phyloP scores from a whole-genome alignment of 1,140 invertebrate species.

The Galleria mellonella region DNA sequence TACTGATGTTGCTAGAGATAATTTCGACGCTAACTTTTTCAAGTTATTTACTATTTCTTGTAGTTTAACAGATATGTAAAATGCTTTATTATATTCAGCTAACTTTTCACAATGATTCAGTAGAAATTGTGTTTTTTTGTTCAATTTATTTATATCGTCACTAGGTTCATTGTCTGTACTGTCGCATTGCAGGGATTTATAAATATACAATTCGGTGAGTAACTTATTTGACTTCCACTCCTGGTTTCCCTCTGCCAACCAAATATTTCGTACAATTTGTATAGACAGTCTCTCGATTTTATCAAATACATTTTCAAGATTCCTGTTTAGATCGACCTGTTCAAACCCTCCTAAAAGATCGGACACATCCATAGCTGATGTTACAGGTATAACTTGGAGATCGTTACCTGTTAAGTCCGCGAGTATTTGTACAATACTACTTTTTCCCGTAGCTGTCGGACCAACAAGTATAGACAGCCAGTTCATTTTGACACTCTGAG shows the following conservation, averaged over 20 bases:
- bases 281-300: slow-evolving; percentile 51
- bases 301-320: slow-evolving; percentile 53
- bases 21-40: slow-evolving; percentile 43
- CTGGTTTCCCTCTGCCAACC: slow-evolving; percentile 27
- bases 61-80: slow-evolving; percentile 16
- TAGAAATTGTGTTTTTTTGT: slow-evolving; percentile 66
- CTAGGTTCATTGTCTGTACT: slow-evolving; percentile 61
- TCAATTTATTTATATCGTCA: slow-evolving; percentile 72
- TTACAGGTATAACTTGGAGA: slow-evolving; percentile 88
- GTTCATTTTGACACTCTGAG: slow-evolving; percentile 90
- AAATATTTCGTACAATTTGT: slow-evolving; percentile 36
- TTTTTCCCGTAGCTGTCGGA: slow-evolving; percentile 86
- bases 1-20: slow-evolving; percentile 76
- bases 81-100: slow-evolving; percentile 18
- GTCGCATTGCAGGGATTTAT: slow-evolving; percentile 30
- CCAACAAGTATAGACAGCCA: slow-evolving; percentile 95
- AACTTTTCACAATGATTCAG: slow-evolving; percentile 55
- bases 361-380: slow-evolving; percentile 95
- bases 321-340: slow-evolving; percentile 82
- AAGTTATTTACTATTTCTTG: slow-evolving; percentile 30
- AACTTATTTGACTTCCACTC: slow-evolving; percentile 38
- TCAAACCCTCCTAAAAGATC: slow-evolving; percentile 97
- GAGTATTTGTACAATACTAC: slow-evolving; percentile 84
- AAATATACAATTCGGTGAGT: slow-evolving; percentile 38
- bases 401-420: slow-evolving; percentile 84